These are phyloP conservation scores for Parelbella ahira DNA, from an alignment of 2,888 invertebrate species.

Conservation along the genomic window DNA sequence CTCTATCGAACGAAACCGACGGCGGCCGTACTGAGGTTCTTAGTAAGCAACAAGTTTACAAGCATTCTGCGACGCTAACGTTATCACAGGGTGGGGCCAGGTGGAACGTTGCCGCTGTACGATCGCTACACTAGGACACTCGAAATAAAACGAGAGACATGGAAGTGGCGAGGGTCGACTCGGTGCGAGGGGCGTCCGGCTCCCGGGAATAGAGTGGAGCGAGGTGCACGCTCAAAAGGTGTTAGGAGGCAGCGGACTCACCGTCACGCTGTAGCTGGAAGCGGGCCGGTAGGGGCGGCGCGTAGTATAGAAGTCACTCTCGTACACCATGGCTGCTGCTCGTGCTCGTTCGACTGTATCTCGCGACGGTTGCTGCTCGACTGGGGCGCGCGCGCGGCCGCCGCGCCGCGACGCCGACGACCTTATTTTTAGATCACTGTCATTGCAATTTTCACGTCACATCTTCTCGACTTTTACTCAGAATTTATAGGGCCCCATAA, in stretches of 20 bases:
- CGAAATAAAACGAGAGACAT: slow-evolving; percentile 40
- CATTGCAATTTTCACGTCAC: slow-evolving; percentile 78
- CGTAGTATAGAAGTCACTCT: slow-evolving; percentile 94
- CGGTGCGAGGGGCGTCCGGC: slow-evolving; percentile 75
- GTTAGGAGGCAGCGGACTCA: slow-evolving; percentile 59
- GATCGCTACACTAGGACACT: slow-evolving; percentile 30
- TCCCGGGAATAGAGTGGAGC: slow-evolving; percentile 67
- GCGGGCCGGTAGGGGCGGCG: slow-evolving; percentile 90
- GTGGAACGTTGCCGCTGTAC: slow-evolving; percentile 14
- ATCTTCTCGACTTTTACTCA: slow-evolving; percentile 50
- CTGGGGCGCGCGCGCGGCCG: slow-evolving; percentile 53
- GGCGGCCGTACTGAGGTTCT: slow-evolving; percentile 35
- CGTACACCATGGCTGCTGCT: slow-evolving; percentile 89
- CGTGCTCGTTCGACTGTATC: slow-evolving; percentile 68
- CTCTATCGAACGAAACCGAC: slow-evolving; percentile 28
- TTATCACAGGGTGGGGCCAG: slow-evolving; percentile 23
- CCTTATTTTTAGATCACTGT: slow-evolving; percentile 77
- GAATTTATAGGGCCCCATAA: slow-evolving; percentile 52
- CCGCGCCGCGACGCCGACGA: slow-evolving; percentile 49
- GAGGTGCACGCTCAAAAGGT: slow-evolving; percentile 58
- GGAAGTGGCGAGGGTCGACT: slow-evolving; percentile 54
- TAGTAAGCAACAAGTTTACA: slow-evolving; percentile 67
- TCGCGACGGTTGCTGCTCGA: slow-evolving; percentile 75
- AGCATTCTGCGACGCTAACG: slow-evolving; percentile 39
- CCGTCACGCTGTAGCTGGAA: slow-evolving; percentile 91